These are phyloP conservation scores for Thymelicus acteon DNA, from an alignment of 2,888 invertebrate genomes.

Conservation along the genomic window DNA sequence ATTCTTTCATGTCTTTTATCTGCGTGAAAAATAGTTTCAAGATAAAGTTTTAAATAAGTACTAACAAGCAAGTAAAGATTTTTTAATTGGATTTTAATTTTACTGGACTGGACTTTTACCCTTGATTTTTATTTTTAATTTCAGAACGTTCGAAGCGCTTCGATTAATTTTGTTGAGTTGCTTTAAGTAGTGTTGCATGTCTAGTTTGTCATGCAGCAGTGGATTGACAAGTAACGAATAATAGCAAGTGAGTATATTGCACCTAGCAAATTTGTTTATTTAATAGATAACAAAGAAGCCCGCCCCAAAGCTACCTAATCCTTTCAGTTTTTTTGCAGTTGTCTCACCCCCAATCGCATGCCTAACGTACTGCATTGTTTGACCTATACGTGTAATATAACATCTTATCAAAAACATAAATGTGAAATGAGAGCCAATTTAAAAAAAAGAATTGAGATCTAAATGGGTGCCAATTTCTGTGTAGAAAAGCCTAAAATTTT, in stretches of 20 bases:
- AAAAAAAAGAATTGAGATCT: no score
- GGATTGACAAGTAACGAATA: constrained; percentile 55
- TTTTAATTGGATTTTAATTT: background rate
- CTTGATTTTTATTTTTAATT: constrained; percentile 55
- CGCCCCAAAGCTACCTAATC: constrained; percentile 27
- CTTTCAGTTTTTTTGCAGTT: constrained; percentile 25
- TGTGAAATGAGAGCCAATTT: no score
- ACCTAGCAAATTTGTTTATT: constrained; percentile 64
- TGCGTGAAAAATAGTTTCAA: background rate
- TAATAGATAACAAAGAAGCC: constrained; percentile 29
- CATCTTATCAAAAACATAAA: no score
- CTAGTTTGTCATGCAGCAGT: constrained; percentile 55
- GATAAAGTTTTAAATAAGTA: background rate
- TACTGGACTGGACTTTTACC: constrained; percentile 16
- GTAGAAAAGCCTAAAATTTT: no score
- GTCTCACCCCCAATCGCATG: constrained; percentile 23
- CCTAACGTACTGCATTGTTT: constrained; percentile 11
- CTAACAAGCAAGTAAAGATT: background rate
- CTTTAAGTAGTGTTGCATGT: constrained; percentile 78
- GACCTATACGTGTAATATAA: background rate
- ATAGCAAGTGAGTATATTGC: constrained; percentile 47
- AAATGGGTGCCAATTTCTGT: no score
- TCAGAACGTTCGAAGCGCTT: constrained; percentile 69
- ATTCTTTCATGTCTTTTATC: no score
- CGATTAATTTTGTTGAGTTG: constrained; percentile 69